phyloP scores from a whole-genome alignment of 2,797 vertebrate genomes.

The Sparus aurata region DNA sequence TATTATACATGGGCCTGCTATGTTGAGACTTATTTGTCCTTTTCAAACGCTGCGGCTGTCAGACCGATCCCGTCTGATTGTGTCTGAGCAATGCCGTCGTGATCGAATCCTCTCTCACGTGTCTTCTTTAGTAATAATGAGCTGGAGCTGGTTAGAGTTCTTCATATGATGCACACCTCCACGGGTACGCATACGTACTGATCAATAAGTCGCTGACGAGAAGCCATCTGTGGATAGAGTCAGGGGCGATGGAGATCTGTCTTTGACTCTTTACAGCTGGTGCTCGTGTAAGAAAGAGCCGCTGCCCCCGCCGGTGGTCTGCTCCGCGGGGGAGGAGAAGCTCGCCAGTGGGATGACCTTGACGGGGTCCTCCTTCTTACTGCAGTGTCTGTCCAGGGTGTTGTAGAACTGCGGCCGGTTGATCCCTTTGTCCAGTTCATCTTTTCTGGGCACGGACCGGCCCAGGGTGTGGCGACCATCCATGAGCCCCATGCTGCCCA shows the following conservation, averaged over 20 bases:
- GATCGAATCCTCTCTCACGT: slow-evolving; percentile 48
- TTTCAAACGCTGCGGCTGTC: slow-evolving; percentile 43
- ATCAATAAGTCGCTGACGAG: slow-evolving; percentile 70
- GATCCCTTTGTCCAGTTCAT: slow-evolving; percentile 90
- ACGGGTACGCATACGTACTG: slow-evolving; percentile 63
- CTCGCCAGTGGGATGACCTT: slow-evolving; percentile 96
- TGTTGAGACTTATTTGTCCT: slow-evolving; percentile 56
- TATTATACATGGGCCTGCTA: slow-evolving; percentile 76
- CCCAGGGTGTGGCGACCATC: slow-evolving; percentile 92
- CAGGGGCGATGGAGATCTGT: slow-evolving; percentile 65
- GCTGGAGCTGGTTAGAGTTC: slow-evolving; percentile 57
- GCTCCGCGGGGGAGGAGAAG: slow-evolving; percentile 87
- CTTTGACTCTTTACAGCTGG: slow-evolving; percentile 88
- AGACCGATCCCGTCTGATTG: slow-evolving; percentile 47
- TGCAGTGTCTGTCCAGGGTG: slow-evolving; percentile 92
- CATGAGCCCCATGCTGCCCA: slow-evolving; percentile 82
- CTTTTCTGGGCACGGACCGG: slow-evolving; percentile 91
- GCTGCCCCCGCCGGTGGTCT: slow-evolving; percentile 78
- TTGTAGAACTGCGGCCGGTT: slow-evolving; percentile 93
- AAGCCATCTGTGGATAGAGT: slow-evolving; percentile 62
- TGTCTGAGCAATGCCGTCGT: slow-evolving; percentile 60
- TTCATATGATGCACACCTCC: slow-evolving; percentile 61
- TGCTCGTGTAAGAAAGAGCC: slow-evolving; percentile 91
- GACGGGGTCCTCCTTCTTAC: slow-evolving; percentile 89
- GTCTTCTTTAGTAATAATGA: slow-evolving; percentile 73